Evolutionary conservation across 37 sponge, comb jelly and placozoan genomes (phyloP), one percentile per base, ranked within the genome.

Genomic region (Cliona cf. orientalis): DNA sequence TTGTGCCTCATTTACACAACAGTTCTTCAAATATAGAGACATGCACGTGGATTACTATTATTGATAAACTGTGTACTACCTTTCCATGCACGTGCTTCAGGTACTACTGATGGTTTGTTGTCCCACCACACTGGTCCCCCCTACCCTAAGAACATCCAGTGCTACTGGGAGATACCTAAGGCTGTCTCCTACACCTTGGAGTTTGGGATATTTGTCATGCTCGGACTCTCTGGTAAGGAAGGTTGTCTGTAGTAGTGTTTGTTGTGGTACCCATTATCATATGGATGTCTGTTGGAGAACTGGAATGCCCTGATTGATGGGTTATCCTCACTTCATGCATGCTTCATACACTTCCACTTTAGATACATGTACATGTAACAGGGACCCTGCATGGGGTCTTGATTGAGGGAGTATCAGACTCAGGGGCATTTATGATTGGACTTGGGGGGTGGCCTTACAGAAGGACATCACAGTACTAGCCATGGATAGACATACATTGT

Each of bases 151-250:
- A 33, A n/a, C 2, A 45, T 71, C 44, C 81, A 81, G 71, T 59
- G 74, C 73, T 83, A 83, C 66, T 72, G 66, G 74, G 36, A 46
- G 46, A 6, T 74, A 0, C 83, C 83, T 12, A 61, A 7, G n/a
- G 6, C 46, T 19, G 1, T 64, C 41, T n/a, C 9, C 42, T 26
- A 26, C 58, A 12, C 11, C 58, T 19, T 84, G 44, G 85, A 84
- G 23, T 42, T 84, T 39, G 21, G 38, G 44, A 76, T 66, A 31
- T 84, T 84, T 42, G 33, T 76, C 29, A 21, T 69, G 9, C 42
- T 77, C 23, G 69, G 84, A 3, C 72, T 84, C 25, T 66, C 85
- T 68, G 81, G 79, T 79, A 58, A 5, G 36, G 19, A 14, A 42
- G 28, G 4, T 26, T 39, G 2, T 39, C 44, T 29, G 2, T 34